Evolutionary conservation across 2,888 invertebrate genomes (phyloP), one percentile per base, ranked within the genome.

Genomic region (Panzeria rudis): DNA sequence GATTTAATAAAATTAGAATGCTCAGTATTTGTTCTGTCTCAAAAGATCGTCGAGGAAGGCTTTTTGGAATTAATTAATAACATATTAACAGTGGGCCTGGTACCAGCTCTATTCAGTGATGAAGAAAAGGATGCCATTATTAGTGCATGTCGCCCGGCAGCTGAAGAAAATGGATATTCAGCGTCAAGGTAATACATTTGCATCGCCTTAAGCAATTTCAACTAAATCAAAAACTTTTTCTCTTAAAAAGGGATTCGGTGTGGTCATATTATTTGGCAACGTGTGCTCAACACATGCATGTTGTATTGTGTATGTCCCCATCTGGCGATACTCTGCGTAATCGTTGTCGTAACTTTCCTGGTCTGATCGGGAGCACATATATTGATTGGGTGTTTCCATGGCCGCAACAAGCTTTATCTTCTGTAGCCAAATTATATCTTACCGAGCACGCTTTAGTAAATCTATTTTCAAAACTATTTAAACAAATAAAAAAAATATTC

Each of bases 321-420:
- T 94, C 97, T 2, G 96, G 97, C 0, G 97, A 98, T 81, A 94
- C 95, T 6, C 93, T 98, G 17, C 94, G 97, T 64, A 97, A 95
- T 88, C 94, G 97, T 20, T 98, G 98, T 90, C 94, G 98, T 87
- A 97, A 95, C 93, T 98, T 98, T 92, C 98, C 98, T 0, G 98
- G 98, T 0, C 93, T 98, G 62, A 97, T 98, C 50, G 98, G 97
- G 90, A 97, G 97, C 90, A 97, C 97, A 0, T 97, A 96, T 50
- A 97, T 98, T 86, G 97, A 98, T 92, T 98, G 98, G 98, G 95
- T 98, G 91, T 97, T 97, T 92, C 96, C 98, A 0, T 98, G 98
- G 98, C 98, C 98, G 0, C 94, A 96, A 87, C 97, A 98, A 91
- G 98, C 98, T 0, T 91, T 98, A 64, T 93, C 95, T 75, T 97